A percentile compares a stretch with the other conserved stretches of the same genome.
phyloP scores from a whole-genome alignment of 2,888 invertebrate genomes.

The Chrysodeixis includens region DNA sequence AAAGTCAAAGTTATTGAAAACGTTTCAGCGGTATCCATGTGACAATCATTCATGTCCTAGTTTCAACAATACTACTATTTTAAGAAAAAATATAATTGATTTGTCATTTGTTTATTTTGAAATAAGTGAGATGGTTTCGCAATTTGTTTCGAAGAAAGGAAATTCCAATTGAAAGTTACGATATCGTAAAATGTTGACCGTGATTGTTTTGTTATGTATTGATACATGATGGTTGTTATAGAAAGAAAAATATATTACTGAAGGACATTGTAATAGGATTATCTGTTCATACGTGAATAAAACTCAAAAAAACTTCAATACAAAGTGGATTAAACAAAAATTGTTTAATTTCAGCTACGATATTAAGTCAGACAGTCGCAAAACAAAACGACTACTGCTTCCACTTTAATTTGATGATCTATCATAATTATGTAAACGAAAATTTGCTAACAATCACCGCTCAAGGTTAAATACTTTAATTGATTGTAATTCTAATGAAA shows the following conservation, averaged over 20 bases:
- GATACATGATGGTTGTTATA: too few relatives aligned
- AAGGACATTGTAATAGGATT: too few relatives aligned
- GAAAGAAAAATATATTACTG: too few relatives aligned
- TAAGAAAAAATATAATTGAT: neutral
- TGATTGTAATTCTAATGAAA: constrained; percentile 43
- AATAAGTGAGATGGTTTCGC: neutral
- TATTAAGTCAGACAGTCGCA: constrained; percentile 12
- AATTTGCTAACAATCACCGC: constrained; percentile 17
- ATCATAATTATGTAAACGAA: constrained; percentile 23
- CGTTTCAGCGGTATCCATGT: constrained; percentile 14
- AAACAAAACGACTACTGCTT: constrained; percentile 9
- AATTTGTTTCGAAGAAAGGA: neutral
- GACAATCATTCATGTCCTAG: constrained; percentile 20
- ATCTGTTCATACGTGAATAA: too few relatives aligned
- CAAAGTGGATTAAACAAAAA: neutral
- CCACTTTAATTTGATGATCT: constrained; percentile 10
- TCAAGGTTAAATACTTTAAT: constrained; percentile 41
- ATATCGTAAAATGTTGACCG: neutral
- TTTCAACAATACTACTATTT: constrained; percentile 32
- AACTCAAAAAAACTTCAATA: neutral
- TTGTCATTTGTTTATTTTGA: constrained; percentile 5
- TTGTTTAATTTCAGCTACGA: neutral
- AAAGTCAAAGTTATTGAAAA: constrained; percentile 24
- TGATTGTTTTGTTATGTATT: neutral
- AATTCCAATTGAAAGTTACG: neutral